A percentile compares a stretch with the other conserved stretches of the same genome.
Evolutionary conservation across 2,888 invertebrate species (phyloP).

Genomic region (Metalampra italica): DNA sequence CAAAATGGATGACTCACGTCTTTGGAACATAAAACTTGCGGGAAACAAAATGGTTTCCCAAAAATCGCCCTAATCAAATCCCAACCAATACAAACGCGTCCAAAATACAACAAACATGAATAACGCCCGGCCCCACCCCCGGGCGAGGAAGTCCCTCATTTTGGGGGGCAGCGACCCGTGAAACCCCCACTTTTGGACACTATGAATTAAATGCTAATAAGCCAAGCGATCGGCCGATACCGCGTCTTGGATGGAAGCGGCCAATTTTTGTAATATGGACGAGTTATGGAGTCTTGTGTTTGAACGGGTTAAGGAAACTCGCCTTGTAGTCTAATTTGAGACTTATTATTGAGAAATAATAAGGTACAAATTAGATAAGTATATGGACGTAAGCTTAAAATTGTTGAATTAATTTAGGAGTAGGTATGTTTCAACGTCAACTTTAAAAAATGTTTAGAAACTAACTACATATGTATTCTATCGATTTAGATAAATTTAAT

Average conservation of each 20-base stretch:
- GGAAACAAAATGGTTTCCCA: slow-evolving; percentile 27
- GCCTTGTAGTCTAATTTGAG: background rate
- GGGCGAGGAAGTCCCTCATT: slow-evolving; percentile 73
- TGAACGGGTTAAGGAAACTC: background rate
- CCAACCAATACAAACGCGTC: slow-evolving; percentile 45
- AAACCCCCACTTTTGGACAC: slow-evolving; percentile 63
- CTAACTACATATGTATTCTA: slow-evolving; percentile 27
- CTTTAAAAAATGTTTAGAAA: too few species aligned
- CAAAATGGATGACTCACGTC: background rate
- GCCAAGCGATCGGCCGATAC: slow-evolving; percentile 54
- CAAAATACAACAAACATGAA: slow-evolving; percentile 39
- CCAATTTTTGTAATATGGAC: slow-evolving; percentile 23
- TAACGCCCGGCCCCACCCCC: slow-evolving; percentile 40
- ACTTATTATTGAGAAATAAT: background rate
- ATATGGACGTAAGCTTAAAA: too few species aligned
- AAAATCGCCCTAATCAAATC: slow-evolving; percentile 21
- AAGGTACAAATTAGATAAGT: background rate
- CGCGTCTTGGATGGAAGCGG: slow-evolving; percentile 35
- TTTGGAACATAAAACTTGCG: background rate
- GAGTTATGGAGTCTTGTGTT: background rate
- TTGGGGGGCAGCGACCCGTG: slow-evolving; percentile 72
- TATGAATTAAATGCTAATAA: slow-evolving; percentile 76
- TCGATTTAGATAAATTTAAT: slow-evolving; percentile 48
- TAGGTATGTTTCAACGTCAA: too few species aligned
- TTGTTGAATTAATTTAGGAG: too few species aligned